Conservation (phyloP, 2,888 invertebrate genomes). For the Ectemnius cavifrons region DNA sequence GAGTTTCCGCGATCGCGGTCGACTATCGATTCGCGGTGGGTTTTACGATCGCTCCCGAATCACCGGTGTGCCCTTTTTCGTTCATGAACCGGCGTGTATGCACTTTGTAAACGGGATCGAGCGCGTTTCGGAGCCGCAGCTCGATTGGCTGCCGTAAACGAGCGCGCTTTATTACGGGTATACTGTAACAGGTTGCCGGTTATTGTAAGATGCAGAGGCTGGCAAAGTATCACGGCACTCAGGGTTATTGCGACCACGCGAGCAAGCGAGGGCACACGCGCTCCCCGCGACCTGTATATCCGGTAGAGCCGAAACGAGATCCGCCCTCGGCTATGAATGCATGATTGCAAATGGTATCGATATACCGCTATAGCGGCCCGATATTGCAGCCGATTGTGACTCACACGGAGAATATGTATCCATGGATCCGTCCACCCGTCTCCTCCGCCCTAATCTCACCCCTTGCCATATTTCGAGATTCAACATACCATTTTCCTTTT, state of each 20-base stretch:
- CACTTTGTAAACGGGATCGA: background rate
- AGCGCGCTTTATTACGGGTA: constrained; percentile 42
- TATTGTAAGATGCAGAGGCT: constrained; percentile 40
- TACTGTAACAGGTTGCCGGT: constrained; percentile 55
- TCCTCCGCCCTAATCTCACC: constrained; percentile 23
- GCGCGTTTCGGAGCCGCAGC: background rate
- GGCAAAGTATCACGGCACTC: constrained; percentile 43
- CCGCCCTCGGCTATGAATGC: constrained; percentile 42
- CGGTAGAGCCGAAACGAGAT: constrained; percentile 52
- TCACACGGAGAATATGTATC: constrained; percentile 21
- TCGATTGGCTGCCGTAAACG: constrained; percentile 30
- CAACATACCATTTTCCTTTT: constrained; percentile 25
- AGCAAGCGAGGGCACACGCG: background rate
- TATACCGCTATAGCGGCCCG: constrained; percentile 17
- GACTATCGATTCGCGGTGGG: constrained; percentile 18
- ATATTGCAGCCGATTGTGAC: constrained; percentile 49
- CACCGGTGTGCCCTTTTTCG: background rate
- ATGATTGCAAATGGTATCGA: constrained; percentile 45
- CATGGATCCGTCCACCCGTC: background rate
- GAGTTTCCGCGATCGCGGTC: constrained; percentile 9
- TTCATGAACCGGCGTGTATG: background rate
- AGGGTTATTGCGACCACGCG: constrained; percentile 56
- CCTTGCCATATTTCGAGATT: constrained; percentile 11
- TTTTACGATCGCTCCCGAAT: constrained; percentile 22
- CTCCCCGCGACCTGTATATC: constrained; percentile 24